These are phyloP conservation scores for Hystrix brachyura DNA, from an alignment of 2,113 vertebrate species.

Conservation along the genomic window DNA sequence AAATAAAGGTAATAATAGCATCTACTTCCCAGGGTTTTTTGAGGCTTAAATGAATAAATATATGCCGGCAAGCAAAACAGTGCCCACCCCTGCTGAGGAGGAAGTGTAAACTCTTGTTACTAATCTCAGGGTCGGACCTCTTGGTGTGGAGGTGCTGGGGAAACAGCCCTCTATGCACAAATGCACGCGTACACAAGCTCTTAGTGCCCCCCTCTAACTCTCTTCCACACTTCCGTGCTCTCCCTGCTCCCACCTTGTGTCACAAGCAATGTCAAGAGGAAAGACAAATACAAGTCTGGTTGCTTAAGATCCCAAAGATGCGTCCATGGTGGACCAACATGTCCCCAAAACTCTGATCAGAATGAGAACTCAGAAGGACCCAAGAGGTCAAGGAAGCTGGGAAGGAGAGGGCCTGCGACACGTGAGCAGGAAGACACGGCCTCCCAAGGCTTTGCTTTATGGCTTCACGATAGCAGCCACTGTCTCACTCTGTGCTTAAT, in stretches of 20 bases:
- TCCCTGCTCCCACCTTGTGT: no score
- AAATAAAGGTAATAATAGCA: background rate
- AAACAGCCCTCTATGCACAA: background rate
- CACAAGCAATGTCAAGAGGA: background rate
- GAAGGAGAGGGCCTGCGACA: background rate
- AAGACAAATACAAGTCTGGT: background rate
- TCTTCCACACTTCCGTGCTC: background rate
- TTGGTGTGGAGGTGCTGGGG: background rate
- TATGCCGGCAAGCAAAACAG: background rate
- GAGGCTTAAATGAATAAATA: background rate
- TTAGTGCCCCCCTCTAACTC: accelerated
- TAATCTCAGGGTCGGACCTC: accelerated
- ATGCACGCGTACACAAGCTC: background rate
- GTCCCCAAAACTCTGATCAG: background rate
- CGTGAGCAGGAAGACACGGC: background rate
- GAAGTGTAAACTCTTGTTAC: no score
- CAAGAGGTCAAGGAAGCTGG: background rate
- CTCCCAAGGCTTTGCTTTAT: background rate
- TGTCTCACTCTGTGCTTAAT: background rate
- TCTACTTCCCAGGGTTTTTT: background rate
- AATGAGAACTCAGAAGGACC: background rate
- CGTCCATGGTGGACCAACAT: background rate
- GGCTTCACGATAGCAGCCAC: background rate
- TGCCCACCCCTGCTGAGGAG: background rate
- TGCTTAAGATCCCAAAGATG: background rate